Evolutionary conservation across 2,113 vertebrate species (phyloP), one percentile per base, ranked within the genome.

Genomic region (Pterophyllum scalare): DNA sequence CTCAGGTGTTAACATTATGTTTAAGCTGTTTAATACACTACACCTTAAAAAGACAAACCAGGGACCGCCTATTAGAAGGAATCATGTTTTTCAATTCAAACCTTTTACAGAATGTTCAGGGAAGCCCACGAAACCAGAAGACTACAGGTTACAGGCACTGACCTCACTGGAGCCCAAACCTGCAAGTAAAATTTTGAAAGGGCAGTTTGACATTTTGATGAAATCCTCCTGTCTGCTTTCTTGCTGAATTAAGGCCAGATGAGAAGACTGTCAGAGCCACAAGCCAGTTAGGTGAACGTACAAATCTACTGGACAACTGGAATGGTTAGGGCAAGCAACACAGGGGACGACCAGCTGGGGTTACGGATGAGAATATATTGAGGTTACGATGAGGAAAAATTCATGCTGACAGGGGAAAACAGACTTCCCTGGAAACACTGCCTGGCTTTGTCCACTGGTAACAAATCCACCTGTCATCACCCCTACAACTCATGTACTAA

Each of bases 101-200:
- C 72, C 49, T 77, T 76, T 49, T 33, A 65, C 59, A 77, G 13
- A 75, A 60, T 26, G 70, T 20, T 75, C 59, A 24, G 35, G 26
- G 74, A 35, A 72, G 57, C 9, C 38, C 46, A 61, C 10, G 46
- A 59, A 46, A 52, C 26, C 56, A 64, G 11, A 20, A 22, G 4
- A 60, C 54, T 60, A 35, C 54, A 74, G 62, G 10, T 65, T 31
- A 61, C 22, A 61, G 78, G 59, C 62, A 46, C 67, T 72, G 67
- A 85, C 57, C 59, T 81, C 75, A 74, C 33, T n/a, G 22, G 56
- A 87, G 52, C 75, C 62, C 58, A 33, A 24, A 84, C 59, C 49
- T 78, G 70, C n/a, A 52, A 57, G 5, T 17, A 49, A 22, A 26
- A 24, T 57, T 40, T 52, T 33, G 3, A 74, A 59, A 52, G 9